phyloP scores from a whole-genome alignment of 2,797 vertebrate species.

The Acipenser transmontanus region DNA sequence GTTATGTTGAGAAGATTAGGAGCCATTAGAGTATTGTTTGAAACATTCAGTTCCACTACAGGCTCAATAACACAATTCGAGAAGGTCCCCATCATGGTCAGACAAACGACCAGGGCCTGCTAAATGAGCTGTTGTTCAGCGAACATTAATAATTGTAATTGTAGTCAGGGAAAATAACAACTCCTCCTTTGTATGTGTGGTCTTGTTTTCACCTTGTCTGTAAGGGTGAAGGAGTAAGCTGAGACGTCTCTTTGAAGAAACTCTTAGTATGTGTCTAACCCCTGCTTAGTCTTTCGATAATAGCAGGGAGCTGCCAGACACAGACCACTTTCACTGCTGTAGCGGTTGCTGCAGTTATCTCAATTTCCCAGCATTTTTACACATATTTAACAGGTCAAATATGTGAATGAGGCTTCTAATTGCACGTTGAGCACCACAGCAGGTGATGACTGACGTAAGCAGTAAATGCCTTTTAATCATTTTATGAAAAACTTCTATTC shows the following conservation, averaged over 20 bases:
- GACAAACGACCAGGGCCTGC: constrained; percentile 28
- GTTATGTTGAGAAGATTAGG: neutral
- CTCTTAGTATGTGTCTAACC: neutral
- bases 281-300: neutral
- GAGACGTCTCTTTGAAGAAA: neutral
- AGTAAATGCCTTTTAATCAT: neutral
- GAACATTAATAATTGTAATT: constrained; percentile 48
- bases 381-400: constrained; percentile 4
- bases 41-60: neutral
- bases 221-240: neutral
- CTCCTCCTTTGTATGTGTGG: neutral
- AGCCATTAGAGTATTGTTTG: neutral
- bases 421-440: neutral
- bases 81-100: neutral
- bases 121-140: constrained; percentile 48
- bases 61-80: neutral
- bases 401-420: neutral
- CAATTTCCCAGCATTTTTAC: neutral
- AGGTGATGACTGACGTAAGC: constrained; percentile 14
- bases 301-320: neutral
- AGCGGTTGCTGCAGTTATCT: neutral
- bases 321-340: neutral
- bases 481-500: constrained; percentile 5
- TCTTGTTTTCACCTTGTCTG: neutral
- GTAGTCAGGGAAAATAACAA: neutral